Evolutionary conservation across 2,888 invertebrate genomes (phyloP).

Genomic region (Cosmorhoe ocellata): DNA sequence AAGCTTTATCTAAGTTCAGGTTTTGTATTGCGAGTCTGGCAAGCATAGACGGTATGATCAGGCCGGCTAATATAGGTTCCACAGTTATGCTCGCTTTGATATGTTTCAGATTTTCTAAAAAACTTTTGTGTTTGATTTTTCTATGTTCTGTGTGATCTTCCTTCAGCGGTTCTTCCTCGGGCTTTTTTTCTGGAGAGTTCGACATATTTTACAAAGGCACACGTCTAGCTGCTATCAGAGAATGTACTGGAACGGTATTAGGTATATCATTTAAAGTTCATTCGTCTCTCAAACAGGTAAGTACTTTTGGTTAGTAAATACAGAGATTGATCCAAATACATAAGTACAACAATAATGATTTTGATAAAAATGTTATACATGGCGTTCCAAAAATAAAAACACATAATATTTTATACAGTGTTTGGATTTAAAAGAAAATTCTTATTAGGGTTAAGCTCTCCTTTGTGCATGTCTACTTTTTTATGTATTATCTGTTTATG

Average conservation of each 20-base stretch:
- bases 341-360: slow-evolving; percentile 1
- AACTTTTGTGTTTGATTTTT: slow-evolving; percentile 62
- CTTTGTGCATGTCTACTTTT: too few species aligned
- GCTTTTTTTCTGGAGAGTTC: slow-evolving; percentile 34
- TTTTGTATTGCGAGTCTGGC: slow-evolving; percentile 85
- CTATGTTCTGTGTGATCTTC: slow-evolving; percentile 39
- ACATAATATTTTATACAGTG: too few species aligned
- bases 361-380: slow-evolving; percentile 19
- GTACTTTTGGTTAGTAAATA: slow-evolving; percentile 33
- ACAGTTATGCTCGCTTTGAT: slow-evolving; percentile 85
- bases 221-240: slow-evolving; percentile 33
- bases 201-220: slow-evolving; percentile 55
- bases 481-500: too few species aligned
- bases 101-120: slow-evolving; percentile 77
- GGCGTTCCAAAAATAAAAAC: slow-evolving; percentile 9
- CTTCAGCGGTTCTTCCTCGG: slow-evolving; percentile 59
- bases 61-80: slow-evolving; percentile 87
- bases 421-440: too few species aligned
- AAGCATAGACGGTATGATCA: slow-evolving; percentile 84
- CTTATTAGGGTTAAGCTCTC: too few species aligned
- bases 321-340: slow-evolving; percentile 37
- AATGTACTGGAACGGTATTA: slow-evolving; percentile 38
- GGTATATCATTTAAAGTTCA: slow-evolving; percentile 40
- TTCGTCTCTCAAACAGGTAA: slow-evolving; percentile 41
- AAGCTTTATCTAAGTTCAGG: slow-evolving; percentile 71